Evolutionary conservation across 2,797 vertebrate genomes (phyloP).

Genomic region (Poecilia wingei): DNA sequence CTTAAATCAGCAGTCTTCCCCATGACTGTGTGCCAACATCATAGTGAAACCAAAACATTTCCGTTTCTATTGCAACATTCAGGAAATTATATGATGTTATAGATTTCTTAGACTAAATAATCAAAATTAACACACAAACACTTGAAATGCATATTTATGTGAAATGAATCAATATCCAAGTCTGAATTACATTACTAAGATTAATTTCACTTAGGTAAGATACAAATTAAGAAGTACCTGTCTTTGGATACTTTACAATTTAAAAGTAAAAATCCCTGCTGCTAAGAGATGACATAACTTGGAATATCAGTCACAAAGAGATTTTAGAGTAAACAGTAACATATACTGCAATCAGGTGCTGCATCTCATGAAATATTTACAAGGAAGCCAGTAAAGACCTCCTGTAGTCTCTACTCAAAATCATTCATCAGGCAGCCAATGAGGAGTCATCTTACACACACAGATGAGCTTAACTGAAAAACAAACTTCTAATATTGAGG

Average conservation of each 20-base stretch:
- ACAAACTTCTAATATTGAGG: not conserved
- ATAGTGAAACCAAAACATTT: not conserved
- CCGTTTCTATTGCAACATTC: not conserved
- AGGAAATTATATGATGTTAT: not conserved
- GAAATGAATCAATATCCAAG: not conserved
- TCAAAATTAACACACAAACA: not conserved
- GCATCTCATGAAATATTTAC: slow-evolving; percentile 69
- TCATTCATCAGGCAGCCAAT: slow-evolving; percentile 34
- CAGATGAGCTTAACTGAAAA: not conserved
- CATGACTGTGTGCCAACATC: not conserved
- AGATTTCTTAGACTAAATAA: not conserved
- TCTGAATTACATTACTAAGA: not conserved
- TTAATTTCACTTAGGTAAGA: not conserved
- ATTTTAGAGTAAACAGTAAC: not conserved
- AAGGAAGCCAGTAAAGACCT: slow-evolving; percentile 29
- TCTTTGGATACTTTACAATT: not conserved
- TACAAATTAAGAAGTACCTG: not conserved
- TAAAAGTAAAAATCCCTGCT: not conserved
- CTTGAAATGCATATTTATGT: not conserved
- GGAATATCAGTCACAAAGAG: not conserved
- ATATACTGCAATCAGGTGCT: slow-evolving; percentile 17
- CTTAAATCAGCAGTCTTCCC: not conserved
- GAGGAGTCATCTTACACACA: slow-evolving; percentile 47
- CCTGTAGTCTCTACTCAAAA: slow-evolving; percentile 36
- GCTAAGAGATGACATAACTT: not conserved